These are phyloP conservation scores for Andrena minutula DNA, from an alignment of 2,888 invertebrate genomes.

Conservation along the genomic window DNA sequence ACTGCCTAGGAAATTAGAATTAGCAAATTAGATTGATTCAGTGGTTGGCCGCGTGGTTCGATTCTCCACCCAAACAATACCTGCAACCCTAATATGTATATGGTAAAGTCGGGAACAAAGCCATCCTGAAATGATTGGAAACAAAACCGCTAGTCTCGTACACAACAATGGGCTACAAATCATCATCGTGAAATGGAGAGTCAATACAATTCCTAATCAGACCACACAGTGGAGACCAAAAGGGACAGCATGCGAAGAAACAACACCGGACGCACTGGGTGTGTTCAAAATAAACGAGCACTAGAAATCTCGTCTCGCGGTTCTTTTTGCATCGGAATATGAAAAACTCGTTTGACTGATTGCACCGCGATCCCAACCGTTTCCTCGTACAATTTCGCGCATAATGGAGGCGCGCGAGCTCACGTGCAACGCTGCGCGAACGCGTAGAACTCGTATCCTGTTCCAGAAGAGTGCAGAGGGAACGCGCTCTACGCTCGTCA, in stretches of 20 bases:
- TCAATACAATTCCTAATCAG: no score
- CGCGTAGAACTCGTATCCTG: conserved; percentile 64
- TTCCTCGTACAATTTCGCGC: background rate
- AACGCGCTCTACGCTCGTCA: conserved; percentile 67
- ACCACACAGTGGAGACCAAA: no score
- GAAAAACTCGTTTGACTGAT: conserved; percentile 43
- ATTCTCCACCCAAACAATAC: background rate
- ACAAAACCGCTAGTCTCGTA: background rate
- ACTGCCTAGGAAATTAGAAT: background rate
- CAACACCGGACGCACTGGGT: no score
- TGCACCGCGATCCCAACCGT: background rate
- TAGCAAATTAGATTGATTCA: conserved; percentile 20
- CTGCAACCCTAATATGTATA: no score
- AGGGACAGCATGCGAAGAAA: no score
- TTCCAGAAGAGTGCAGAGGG: conserved; percentile 54
- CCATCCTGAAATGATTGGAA: background rate
- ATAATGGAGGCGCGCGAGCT: background rate
- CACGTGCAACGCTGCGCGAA: conserved; percentile 2
- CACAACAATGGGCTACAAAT: no score
- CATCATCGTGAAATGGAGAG: no score
- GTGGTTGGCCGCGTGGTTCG: conserved; percentile 25
- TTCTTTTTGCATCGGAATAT: conserved; percentile 8
- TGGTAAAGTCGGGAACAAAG: background rate
- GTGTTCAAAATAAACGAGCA: background rate
- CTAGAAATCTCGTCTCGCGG: background rate